phyloP scores from a whole-genome alignment of 1,140 invertebrate species.

The Macrobrachium rosenbergii region DNA sequence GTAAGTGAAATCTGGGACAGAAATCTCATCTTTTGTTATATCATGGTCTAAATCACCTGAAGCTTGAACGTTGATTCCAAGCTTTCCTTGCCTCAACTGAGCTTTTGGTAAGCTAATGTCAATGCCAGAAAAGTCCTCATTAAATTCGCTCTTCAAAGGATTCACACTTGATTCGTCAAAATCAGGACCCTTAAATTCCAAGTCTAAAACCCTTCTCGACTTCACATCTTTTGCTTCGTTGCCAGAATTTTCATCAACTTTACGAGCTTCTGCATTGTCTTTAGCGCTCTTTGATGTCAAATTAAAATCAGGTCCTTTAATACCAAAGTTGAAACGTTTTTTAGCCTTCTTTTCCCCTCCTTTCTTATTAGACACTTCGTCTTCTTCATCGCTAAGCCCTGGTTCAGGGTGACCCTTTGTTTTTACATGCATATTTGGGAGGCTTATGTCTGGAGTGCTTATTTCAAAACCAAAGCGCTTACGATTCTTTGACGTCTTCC shows the following conservation, averaged over 20 bases:
- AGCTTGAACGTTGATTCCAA: neutral
- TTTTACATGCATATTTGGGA: constrained; percentile 7
- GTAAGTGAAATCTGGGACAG: no score
- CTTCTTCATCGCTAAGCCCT: neutral
- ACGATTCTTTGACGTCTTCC: neutral
- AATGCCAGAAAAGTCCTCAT: no score
- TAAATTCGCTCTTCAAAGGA: no score
- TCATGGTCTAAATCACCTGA: no score
- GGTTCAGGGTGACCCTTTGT: neutral
- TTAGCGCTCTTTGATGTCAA: neutral
- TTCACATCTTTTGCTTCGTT: neutral
- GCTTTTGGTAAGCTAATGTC: neutral
- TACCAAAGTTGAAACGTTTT: neutral
- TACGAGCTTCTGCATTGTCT: neutral
- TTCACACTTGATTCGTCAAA: neutral
- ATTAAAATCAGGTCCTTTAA: constrained; percentile 14
- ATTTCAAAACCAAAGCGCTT: neutral
- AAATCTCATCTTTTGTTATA: no score
- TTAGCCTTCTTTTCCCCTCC: neutral
- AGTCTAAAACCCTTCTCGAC: neutral
- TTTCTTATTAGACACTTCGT: neutral
- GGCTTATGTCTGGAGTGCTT: neutral
- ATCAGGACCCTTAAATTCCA: constrained; percentile 27
- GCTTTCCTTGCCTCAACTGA: neutral
- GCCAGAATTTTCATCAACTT: constrained; percentile 6